Conservation (phyloP, 1,140 invertebrate species). For the Drosophila takahashii region DNA sequence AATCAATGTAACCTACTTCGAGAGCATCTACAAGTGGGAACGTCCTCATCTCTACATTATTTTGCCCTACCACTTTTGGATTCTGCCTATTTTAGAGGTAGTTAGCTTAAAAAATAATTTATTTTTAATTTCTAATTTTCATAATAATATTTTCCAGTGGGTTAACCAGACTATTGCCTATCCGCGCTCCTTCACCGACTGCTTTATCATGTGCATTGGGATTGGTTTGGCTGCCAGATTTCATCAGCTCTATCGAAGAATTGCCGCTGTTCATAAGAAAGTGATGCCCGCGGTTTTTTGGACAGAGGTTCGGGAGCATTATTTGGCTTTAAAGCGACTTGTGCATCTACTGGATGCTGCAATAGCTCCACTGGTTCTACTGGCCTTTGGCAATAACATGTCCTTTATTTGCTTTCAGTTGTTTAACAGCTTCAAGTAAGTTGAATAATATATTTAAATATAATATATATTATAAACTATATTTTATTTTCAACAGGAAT, state of each 20-base stretch:
- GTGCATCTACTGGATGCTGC: slow-evolving; percentile 88
- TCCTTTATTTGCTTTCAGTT: slow-evolving; percentile 83
- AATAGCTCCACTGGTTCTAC: slow-evolving; percentile 77
- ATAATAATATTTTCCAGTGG: slow-evolving; percentile 44
- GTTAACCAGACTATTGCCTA: slow-evolving; percentile 79
- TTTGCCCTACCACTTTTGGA: slow-evolving; percentile 64
- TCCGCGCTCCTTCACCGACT: slow-evolving; percentile 85
- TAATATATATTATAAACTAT: too few species aligned
- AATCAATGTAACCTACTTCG: slow-evolving; percentile 68
- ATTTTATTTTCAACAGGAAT: slow-evolving; percentile 53
- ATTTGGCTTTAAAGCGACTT: slow-evolving; percentile 88
- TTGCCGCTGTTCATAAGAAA: slow-evolving; percentile 85
- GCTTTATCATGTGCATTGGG: slow-evolving; percentile 88
- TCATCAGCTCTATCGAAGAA: slow-evolving; percentile 86
- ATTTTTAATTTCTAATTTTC: not conserved
- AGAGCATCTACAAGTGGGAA: slow-evolving; percentile 74
- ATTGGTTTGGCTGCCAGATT: slow-evolving; percentile 87
- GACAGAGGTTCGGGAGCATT: slow-evolving; percentile 76
- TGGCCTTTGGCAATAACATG: slow-evolving; percentile 79
- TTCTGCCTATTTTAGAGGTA: slow-evolving; percentile 66
- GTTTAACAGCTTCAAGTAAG: slow-evolving; percentile 79
- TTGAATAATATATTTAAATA: not conserved
- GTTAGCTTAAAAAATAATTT: not conserved
- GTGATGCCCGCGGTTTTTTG: slow-evolving; percentile 87
- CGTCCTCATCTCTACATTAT: slow-evolving; percentile 67